Evolutionary conservation across 2,888 invertebrate genomes (phyloP), one percentile per base, ranked within the genome.

Genomic region (Eupithecia dodoneata): DNA sequence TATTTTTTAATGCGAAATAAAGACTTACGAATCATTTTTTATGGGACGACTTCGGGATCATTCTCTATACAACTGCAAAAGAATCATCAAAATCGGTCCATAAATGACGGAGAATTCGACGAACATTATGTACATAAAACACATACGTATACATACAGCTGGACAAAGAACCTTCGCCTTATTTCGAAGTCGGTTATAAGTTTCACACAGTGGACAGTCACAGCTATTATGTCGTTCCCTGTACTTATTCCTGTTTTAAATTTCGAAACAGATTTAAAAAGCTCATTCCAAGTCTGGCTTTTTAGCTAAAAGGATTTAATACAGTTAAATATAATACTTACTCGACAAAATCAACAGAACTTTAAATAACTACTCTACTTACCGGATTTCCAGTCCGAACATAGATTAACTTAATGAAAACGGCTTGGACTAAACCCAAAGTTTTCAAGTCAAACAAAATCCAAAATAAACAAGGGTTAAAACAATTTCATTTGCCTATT

Each of bases 401-500:
- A 44, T 69, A 45, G 10, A 69, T 69, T 69, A 45, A 69, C 3
- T 69, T 69, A 69, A 69, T 69, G 45, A 18, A 44, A 42, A 66
- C 42, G 42, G 42, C 45, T 69, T 44, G 45, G 44, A 18, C 18
- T 69, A 45, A 55, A 49, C 4, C 66, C 13, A 49, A 65, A 44
- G 55, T 55, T 49, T 63, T 70, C 55, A 69, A 66, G 45, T 45
- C 18, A 30, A 52, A 52, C 41, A 66, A 41, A 73, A 73, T 73
- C 47, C 49, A 75, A 66, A 52, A 65, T n/a, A 75, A 78, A 74
- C 73, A 63, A 67, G n/a, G 49, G 59, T 67, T 59, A 41, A 66
- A 74, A 76, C 69, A 65, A 66, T 75, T 78, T 67, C 9, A 74
- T 76, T 70, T 45, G 44, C 12, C 55, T 70, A 76, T 79, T 77